Percentiles rank a stretch among this genome's conserved stretches.
Evolutionary conservation across 2,113 vertebrate species (phyloP).

Genomic region (Pundamilia nyererei): DNA sequence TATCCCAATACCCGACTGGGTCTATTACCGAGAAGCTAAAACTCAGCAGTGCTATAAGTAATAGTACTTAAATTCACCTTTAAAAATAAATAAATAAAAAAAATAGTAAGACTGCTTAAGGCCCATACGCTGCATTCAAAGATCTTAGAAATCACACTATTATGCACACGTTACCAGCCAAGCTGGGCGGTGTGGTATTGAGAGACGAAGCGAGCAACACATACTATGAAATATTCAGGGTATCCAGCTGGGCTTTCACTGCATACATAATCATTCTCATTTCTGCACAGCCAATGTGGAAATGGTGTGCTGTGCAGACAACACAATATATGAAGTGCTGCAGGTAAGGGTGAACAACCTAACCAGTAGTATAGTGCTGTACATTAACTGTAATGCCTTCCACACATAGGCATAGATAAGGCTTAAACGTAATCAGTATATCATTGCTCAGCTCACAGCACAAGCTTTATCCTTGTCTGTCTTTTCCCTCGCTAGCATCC

Average conservation of each 20-base stretch:
- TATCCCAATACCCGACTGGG: neutral
- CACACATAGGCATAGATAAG: conserved; percentile 67
- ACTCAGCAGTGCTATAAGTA: neutral
- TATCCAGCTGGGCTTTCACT: conserved; percentile 71
- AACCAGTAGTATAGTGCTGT: conserved; percentile 51
- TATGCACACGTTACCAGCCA: conserved; percentile 53
- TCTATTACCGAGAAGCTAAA: neutral
- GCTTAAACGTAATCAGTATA: conserved; percentile 71
- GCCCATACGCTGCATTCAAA: conserved; percentile 20
- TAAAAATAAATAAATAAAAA: neutral
- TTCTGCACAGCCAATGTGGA: conserved; percentile 58
- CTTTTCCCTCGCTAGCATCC: conserved; percentile 68
- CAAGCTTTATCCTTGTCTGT: conserved; percentile 69
- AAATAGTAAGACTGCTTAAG: conserved; percentile 9
- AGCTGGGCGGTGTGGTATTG: conserved; percentile 52
- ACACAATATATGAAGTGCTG: conserved; percentile 51
- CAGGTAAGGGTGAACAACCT: conserved; percentile 66
- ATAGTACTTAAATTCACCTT: conserved; percentile 2
- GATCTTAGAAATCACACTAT: conserved; percentile 45
- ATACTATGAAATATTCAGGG: conserved; percentile 75
- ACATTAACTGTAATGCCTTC: conserved; percentile 73
- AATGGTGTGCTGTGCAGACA: conserved; percentile 36
- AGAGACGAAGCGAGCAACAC: conserved; percentile 64
- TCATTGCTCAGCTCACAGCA: conserved; percentile 71
- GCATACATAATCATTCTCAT: conserved; percentile 75